A percentile compares a stretch with the other conserved stretches of the same genome.
Conservation (phyloP, 2,888 invertebrate genomes). For the Boloria euphrosyne region DNA sequence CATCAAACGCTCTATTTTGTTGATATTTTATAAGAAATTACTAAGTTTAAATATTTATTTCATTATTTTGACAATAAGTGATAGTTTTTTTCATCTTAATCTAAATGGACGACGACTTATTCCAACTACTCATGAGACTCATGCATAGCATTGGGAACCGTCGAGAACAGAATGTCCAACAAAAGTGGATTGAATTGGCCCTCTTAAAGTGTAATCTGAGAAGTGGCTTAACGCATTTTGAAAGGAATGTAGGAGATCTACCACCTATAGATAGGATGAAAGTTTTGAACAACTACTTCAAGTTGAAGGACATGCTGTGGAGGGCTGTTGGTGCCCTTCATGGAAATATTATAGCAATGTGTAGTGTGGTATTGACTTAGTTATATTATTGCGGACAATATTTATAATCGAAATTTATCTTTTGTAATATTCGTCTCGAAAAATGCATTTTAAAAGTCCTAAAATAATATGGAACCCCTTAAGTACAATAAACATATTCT, state of each 20-base stretch:
- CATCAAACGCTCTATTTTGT: slow-evolving; percentile 28
- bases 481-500: background rate
- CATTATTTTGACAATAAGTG: background rate
- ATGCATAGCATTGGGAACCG: slow-evolving; percentile 50
- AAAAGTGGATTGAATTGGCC: slow-evolving; percentile 66
- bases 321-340: slow-evolving; percentile 64
- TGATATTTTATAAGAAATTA: background rate
- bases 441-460: too few species aligned
- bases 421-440: too few species aligned
- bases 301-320: slow-evolving; percentile 63
- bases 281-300: slow-evolving; percentile 53
- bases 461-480: too few species aligned
- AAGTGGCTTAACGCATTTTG: slow-evolving; percentile 54
- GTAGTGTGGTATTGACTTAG: slow-evolving; percentile 18
- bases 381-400: slow-evolving; percentile 17
- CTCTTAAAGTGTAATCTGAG: slow-evolving; percentile 59
- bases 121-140: slow-evolving; percentile 46
- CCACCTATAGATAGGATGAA: slow-evolving; percentile 47
- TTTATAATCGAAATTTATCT: background rate
- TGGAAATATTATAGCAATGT: slow-evolving; percentile 53
- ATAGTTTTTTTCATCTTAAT: slow-evolving; percentile 26
- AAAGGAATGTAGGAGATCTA: slow-evolving; percentile 50
- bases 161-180: slow-evolving; percentile 47
- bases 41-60: background rate
- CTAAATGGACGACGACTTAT: slow-evolving; percentile 48